Conservation (phyloP, 2,797 vertebrate species). For the Muraenolepis orangiensis region DNA sequence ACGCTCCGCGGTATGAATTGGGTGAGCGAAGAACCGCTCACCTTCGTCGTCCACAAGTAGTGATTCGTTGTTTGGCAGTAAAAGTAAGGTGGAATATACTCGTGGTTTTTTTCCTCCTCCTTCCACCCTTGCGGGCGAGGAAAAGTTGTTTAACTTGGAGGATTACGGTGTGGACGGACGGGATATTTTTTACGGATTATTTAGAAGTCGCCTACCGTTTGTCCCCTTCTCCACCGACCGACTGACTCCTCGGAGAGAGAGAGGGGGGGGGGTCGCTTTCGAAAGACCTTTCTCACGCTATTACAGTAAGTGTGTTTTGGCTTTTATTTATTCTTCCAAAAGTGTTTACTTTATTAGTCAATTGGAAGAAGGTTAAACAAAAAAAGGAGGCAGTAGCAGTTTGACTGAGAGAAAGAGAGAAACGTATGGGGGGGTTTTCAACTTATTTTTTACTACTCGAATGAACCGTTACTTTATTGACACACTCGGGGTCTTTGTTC, state of each 20-base stretch:
- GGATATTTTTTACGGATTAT: constrained; percentile 23
- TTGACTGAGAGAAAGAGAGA: not conserved
- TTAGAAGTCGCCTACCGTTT: not conserved
- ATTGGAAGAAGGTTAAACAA: not conserved
- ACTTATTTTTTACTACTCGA: too few species aligned
- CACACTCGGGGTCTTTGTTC: constrained; percentile 4
- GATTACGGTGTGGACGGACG: constrained; percentile 9
- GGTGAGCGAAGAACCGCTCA: constrained; percentile 37
- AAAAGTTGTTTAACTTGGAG: constrained; percentile 36
- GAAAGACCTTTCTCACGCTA: constrained; percentile 26
- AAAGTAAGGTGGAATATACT: constrained; percentile 45
- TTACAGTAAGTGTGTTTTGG: constrained; percentile 58
- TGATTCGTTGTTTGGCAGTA: constrained; percentile 33
- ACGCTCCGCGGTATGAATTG: constrained; percentile 10
- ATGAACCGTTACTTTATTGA: constrained; percentile 3
- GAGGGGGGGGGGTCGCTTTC: constrained; percentile 20
- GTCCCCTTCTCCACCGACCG: not conserved
- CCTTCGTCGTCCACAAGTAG: constrained; percentile 46
- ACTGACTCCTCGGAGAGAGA: not conserved
- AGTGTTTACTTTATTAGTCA: not conserved
- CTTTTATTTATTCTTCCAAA: constrained; percentile 22
- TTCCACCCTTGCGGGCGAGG: constrained; percentile 40
- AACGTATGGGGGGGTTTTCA: not conserved
- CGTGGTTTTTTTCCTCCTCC: not conserved
- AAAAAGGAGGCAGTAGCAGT: not conserved